phyloP scores from a whole-genome alignment of 64 coral and sea anemone genomes.

The Montipora sp. region DNA sequence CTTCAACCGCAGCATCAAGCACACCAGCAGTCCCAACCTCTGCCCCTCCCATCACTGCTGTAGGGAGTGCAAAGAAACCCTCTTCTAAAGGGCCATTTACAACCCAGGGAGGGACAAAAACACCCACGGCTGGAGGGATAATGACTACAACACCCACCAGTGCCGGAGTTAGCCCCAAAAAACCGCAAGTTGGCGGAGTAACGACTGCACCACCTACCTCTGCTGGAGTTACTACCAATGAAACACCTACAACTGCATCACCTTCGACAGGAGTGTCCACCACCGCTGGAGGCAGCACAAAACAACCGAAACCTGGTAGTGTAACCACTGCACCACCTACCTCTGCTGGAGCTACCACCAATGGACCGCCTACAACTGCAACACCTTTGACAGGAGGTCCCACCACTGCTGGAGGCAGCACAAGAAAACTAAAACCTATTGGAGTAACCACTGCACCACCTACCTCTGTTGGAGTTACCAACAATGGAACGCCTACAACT shows the following conservation, averaged over 20 bases:
- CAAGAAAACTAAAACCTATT: background rate
- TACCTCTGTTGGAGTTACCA: background rate
- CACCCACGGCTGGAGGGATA: background rate
- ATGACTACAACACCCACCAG: background rate
- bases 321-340: no score
- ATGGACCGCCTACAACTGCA: background rate
- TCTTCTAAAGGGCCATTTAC: background rate
- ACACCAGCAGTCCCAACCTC: background rate
- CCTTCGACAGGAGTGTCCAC: background rate
- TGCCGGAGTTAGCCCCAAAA: background rate
- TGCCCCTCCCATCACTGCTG: background rate
- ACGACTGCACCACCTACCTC: background rate
- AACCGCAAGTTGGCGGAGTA: background rate
- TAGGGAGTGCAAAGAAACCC: background rate
- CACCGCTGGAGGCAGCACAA: background rate
- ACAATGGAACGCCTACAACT: background rate
- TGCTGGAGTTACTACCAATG: background rate
- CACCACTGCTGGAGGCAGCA: background rate
- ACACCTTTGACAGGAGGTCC: background rate
- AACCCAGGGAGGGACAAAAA: background rate
- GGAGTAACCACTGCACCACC: no score
- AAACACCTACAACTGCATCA: background rate
- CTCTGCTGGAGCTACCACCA: background rate
- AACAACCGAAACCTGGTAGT: background rate
- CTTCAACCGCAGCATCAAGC: background rate